Evolutionary conservation across 2,797 vertebrate genomes (phyloP).

Genomic region (Anniella stebbinsi): DNA sequence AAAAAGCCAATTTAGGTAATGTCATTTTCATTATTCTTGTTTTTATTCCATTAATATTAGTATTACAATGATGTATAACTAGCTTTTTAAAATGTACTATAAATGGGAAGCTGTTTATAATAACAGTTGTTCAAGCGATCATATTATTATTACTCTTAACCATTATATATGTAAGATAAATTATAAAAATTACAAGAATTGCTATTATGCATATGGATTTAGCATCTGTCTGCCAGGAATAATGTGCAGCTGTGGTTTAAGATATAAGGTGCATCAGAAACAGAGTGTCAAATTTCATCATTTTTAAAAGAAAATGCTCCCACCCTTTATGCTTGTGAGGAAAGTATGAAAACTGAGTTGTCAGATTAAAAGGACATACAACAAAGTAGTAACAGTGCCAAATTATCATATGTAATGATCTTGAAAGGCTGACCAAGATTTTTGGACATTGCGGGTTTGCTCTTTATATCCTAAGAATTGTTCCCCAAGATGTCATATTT

Average conservation of each 20-base stretch:
- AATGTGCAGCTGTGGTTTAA: background rate
- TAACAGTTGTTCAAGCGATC: background rate
- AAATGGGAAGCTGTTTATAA: background rate
- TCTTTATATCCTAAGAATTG: background rate
- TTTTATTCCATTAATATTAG: background rate
- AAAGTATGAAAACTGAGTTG: background rate
- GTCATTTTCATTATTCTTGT: background rate
- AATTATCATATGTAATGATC: slow-evolving; percentile 3
- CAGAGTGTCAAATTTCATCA: background rate
- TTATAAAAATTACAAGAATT: slow-evolving; percentile 1
- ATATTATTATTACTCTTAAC: background rate
- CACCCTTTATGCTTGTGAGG: background rate
- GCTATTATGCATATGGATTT: background rate
- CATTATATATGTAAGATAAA: background rate
- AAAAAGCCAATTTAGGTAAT: background rate
- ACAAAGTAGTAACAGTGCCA: background rate
- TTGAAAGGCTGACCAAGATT: background rate
- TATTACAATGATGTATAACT: background rate
- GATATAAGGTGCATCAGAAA: background rate
- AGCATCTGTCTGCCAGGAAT: slow-evolving; percentile 1
- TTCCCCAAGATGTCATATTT: background rate
- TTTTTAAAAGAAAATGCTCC: slow-evolving; percentile 7
- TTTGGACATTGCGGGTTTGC: background rate
- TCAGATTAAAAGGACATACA: background rate
- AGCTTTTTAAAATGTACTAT: background rate